These are phyloP conservation scores for Anas bernieri DNA, from an alignment of 2,797 vertebrate genomes.

Conservation along the genomic window DNA sequence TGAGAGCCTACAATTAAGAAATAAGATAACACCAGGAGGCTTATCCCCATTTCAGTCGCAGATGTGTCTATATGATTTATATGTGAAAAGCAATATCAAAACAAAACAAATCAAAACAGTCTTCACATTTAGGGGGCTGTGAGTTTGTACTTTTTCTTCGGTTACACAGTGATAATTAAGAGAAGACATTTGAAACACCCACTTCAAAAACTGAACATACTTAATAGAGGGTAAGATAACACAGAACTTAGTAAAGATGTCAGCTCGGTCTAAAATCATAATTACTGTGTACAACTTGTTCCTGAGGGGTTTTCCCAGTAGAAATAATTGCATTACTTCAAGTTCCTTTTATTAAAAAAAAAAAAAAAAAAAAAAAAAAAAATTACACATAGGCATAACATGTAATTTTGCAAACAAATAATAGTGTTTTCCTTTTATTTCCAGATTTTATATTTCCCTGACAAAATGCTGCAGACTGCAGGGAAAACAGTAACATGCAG, in stretches of 20 bases:
- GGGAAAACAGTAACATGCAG: slow-evolving; percentile 49
- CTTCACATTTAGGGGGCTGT: slow-evolving; percentile 51
- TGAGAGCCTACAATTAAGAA: slow-evolving; percentile 70
- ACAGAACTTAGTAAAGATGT: slow-evolving; percentile 72
- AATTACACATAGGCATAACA: slow-evolving; percentile 62
- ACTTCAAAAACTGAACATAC: slow-evolving; percentile 71
- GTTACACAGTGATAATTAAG: slow-evolving; percentile 76
- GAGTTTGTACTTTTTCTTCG: slow-evolving; percentile 63
- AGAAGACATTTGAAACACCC: slow-evolving; percentile 76
- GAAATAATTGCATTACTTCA: slow-evolving; percentile 73
- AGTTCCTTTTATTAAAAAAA: slow-evolving; percentile 66
- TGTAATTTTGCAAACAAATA: slow-evolving; percentile 72
- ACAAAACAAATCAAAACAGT: slow-evolving; percentile 72
- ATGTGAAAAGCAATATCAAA: slow-evolving; percentile 71
- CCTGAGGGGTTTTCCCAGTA: slow-evolving; percentile 69
- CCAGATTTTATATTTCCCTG: slow-evolving; percentile 59
- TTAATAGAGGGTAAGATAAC: slow-evolving; percentile 75
- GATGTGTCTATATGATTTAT: slow-evolving; percentile 75
- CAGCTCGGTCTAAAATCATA: slow-evolving; percentile 75
- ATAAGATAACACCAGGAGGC: slow-evolving; percentile 63
- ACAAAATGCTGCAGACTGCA: slow-evolving; percentile 59
- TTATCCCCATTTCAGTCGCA: slow-evolving; percentile 43
- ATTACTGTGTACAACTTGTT: slow-evolving; percentile 72
- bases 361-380: slow-evolving; percentile 12
- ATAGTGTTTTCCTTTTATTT: slow-evolving; percentile 60